phyloP scores from a whole-genome alignment of 1,140 invertebrate species.

The Paracyclopina nana region DNA sequence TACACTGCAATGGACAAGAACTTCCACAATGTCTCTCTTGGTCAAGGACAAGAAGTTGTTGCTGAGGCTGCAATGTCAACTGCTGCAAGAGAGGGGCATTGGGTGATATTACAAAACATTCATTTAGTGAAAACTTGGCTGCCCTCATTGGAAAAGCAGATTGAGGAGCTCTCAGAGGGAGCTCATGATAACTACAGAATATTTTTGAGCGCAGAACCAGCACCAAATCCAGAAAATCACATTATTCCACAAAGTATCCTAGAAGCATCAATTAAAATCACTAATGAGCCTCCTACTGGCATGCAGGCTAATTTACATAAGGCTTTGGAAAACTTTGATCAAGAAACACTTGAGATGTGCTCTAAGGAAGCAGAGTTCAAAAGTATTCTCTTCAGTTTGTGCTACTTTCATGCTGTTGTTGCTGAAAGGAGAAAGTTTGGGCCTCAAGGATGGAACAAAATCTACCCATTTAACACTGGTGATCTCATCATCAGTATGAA shows the following conservation, averaged over 20 bases:
- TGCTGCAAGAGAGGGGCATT: constrained; percentile 65
- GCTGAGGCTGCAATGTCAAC: constrained; percentile 78
- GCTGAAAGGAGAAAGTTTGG: constrained; percentile 86
- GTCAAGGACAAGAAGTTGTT: constrained; percentile 85
- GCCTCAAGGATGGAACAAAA: constrained; percentile 86
- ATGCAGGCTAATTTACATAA: constrained; percentile 93
- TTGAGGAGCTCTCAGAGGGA: constrained; percentile 52
- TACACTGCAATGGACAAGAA: constrained; percentile 59
- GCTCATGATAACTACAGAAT: constrained; percentile 62
- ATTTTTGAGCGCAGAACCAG: constrained; percentile 83
- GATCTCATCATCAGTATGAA: constrained; percentile 85
- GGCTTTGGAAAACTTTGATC: constrained; percentile 79
- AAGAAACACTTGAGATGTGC: constrained; percentile 86
- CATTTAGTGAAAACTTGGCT: constrained; percentile 89
- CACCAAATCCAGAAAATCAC: constrained; percentile 56
- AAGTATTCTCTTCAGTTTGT: constrained; percentile 74
- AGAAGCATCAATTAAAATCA: constrained; percentile 89
- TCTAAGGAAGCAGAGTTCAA: constrained; percentile 89
- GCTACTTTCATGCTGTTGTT: constrained; percentile 92
- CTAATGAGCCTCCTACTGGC: constrained; percentile 85
- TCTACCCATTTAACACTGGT: constrained; percentile 59
- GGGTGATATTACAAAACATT: constrained; percentile 87
- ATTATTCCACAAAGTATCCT: constrained; percentile 86
- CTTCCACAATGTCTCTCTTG: constrained; percentile 90
- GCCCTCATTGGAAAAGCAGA: constrained; percentile 65